Base-by-base conservation (phyloP, 2,888 invertebrate genomes). In the Copidosoma aretas region DNA sequence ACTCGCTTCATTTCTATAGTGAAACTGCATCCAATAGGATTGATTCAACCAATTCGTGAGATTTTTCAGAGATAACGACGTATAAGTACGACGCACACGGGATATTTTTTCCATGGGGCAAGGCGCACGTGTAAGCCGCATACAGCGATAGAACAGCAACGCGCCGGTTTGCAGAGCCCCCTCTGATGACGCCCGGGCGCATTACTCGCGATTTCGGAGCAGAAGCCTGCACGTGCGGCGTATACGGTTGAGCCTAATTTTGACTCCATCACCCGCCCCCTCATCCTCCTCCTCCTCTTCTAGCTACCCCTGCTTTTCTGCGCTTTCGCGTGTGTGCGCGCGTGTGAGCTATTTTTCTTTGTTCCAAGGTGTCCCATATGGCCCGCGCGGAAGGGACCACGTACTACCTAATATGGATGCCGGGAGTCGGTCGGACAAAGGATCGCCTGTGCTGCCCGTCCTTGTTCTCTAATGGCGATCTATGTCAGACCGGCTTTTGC, bases 211-310 rank as follows among this genome's bases (percentile, higher is more conserved):
- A n/a, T n/a, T n/a, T n/a, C n/a, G n/a, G n/a, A 41, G 41, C 41
- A 12, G 53, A 25, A 17, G 4, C 15, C 15, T 15, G 17, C n/a
- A 39, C 64, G 64, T 32, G 41, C 60, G 43, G 32, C 39, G 21
- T 58, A n/a, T n/a, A n/a, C n/a, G 63, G 66, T 70, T 41, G 19
- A 61, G 60, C 60, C 64, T 67, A 60, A 67, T 67, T 70, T 67
- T 53, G 59, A 65, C 67, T 67, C 19, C 54, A 60, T 59, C 59
- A 71, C 57, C 63, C 49, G 61, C 56, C 61, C 62, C 53, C 39
- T n/a, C 8, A 32, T 57, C 63, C 32, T 63, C 51, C 53, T 5
- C 51, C n/a, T 2, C 32, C 56, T 64, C 57, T 43, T 22, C 56
- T 14, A 46, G 15, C 17, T 49, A n/a, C 2, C 56, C n/a, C n/a